A percentile compares a stretch with the other conserved stretches of the same genome.
Conservation (phyloP, 2,888 invertebrate genomes). For the Cheilosia soror region DNA sequence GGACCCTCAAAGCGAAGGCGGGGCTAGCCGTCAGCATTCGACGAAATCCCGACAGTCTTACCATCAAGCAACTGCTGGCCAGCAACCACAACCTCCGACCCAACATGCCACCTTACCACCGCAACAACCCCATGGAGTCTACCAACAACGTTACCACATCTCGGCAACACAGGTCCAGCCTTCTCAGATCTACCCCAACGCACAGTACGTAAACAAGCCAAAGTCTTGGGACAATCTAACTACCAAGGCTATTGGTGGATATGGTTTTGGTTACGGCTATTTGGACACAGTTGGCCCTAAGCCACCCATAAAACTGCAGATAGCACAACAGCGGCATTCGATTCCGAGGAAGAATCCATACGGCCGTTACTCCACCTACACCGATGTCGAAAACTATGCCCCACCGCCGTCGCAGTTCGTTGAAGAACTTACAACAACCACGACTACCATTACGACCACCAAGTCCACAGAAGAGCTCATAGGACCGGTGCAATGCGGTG, state of each 20-base stretch:
- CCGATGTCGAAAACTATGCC: constrained; percentile 83
- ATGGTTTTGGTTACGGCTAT: constrained; percentile 94
- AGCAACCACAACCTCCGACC: constrained; percentile 84
- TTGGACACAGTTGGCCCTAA: constrained; percentile 87
- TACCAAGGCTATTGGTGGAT: constrained; percentile 93
- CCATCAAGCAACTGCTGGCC: constrained; percentile 82
- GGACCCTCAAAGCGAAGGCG: constrained; percentile 86
- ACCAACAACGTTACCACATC: constrained; percentile 82
- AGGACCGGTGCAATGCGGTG: constrained; percentile 82
- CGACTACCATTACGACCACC: constrained; percentile 85
- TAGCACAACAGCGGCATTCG: constrained; percentile 84
- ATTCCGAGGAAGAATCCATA: constrained; percentile 83
- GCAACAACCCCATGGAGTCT: constrained; percentile 82
- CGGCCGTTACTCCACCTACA: constrained; percentile 83
- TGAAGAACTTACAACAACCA: constrained; percentile 85
- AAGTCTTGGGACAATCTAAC: constrained; percentile 96
- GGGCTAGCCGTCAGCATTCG: constrained; percentile 85
- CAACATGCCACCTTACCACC: constrained; percentile 79
- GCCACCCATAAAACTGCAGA: constrained; percentile 83
- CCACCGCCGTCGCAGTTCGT: constrained; percentile 84
- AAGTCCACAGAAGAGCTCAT: constrained; percentile 93
- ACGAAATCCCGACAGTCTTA: constrained; percentile 86
- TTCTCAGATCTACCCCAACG: constrained; percentile 82
- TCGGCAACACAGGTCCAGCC: constrained; percentile 84
- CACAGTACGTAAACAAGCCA: constrained; percentile 87